Evolutionary conservation across 2,797 vertebrate genomes (phyloP).

Genomic region (Chelidonichthys spinosus): DNA sequence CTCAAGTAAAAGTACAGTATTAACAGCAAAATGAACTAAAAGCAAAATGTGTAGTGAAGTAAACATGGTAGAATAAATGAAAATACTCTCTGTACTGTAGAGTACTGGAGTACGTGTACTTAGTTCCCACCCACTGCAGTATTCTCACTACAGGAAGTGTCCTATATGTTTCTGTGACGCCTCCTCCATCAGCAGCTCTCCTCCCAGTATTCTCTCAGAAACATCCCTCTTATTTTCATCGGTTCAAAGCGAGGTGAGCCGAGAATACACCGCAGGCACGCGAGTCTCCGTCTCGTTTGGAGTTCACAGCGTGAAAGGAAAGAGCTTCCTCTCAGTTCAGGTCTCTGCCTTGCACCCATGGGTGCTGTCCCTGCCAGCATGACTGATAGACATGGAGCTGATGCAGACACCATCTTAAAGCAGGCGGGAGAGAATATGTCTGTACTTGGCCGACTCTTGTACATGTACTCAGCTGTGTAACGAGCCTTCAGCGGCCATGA

Average conservation of each 20-base stretch:
- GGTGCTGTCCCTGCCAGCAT: constrained; percentile 23
- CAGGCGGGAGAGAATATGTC: constrained; percentile 36
- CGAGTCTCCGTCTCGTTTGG: neutral
- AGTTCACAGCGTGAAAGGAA: constrained; percentile 11
- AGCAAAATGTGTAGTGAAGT: no score
- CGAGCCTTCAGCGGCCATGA: constrained; percentile 61
- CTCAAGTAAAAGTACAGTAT: no score
- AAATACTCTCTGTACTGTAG: neutral
- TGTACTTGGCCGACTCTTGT: constrained; percentile 34
- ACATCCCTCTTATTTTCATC: neutral
- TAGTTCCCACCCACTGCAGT: neutral
- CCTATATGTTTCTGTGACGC: constrained; percentile 20
- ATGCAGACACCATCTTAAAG: constrained; percentile 53
- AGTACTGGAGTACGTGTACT: neutral
- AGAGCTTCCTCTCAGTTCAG: constrained; percentile 25
- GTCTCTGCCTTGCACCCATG: constrained; percentile 9
- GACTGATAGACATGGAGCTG: constrained; percentile 36
- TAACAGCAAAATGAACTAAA: neutral
- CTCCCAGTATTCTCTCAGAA: constrained; percentile 19
- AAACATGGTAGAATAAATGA: neutral
- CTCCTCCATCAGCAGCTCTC: constrained; percentile 1
- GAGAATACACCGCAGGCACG: constrained; percentile 3
- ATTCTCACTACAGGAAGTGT: constrained; percentile 26
- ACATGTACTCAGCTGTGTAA: constrained; percentile 30
- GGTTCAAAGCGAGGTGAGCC: constrained; percentile 8